Base-by-base conservation (phyloP, 1,140 invertebrate genomes). In the Tribolium madens region DNA sequence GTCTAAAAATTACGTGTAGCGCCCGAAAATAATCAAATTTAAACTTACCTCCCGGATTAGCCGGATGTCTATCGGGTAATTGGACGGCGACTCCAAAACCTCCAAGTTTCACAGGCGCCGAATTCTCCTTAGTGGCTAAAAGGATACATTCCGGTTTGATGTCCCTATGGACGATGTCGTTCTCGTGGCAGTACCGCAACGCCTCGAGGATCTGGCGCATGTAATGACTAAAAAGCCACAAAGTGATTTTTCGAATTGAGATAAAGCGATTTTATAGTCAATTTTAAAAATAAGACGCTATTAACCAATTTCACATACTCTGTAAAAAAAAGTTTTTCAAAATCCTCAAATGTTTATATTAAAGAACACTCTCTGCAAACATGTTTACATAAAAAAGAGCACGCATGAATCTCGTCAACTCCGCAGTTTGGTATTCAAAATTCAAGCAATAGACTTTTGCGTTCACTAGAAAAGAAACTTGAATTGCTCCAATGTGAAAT, bases 11-110 rank as follows among this genome's bases (percentile, higher is more conserved):
- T 4, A 50, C 3, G 3, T 9, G 6, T 17, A 21, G 26, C 3
- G 26, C n/a, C 18, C 53, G 53, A 14, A 60, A 26, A 60, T 21
- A 48, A 47, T 71, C 52, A 75, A 75, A 47, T 64, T 26, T 15
- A 0, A 50, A 81, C 82, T 81, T 47, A 83, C 82, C 82, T 83
- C 92, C 91, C 75, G 91, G 91, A 79, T 93, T 93, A 78, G 93
- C 89, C 15, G 91, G 88, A 81, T 93, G 90, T 7, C 93, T 92
- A 13, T 93, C 91, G 6, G 94, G 93, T 76, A 98, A 88, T 84
- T 98, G 96, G 47, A 98, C 93, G 13, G 98, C 97, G 31, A 98
- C 95, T 9, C 97, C 96, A 85, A 99, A 99, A n/a, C 97, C 97
- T 12, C 97, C 96, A 18, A 99, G 88, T 88, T 99, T 99, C 78